Base-by-base conservation (phyloP, 2,797 vertebrate species). In the Acanthurus lineatus region DNA sequence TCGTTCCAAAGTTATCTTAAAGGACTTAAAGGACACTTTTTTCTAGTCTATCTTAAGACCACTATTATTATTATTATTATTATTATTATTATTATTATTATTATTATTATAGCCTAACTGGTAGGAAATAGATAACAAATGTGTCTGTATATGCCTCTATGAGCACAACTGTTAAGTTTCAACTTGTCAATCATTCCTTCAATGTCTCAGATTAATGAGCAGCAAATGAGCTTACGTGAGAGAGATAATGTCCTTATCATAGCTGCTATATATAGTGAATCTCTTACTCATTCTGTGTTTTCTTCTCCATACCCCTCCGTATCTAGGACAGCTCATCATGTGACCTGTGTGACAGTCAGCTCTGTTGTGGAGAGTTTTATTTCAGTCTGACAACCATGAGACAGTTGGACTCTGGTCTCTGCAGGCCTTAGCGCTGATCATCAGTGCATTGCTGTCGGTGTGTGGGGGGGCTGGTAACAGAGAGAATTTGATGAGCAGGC, bases 401-500 rank as follows among this genome's bases (percentile, higher is more conserved):
- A 76, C 70, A 56, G 61, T 69, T 73, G 45, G 65, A 70, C 75
- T 79, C 49, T 62, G 79, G 35, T 58, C 70, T 48, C 52, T 57
- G 62, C 65, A 1, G 70, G 73, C 65, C 83, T 88, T 32, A 49
- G 77, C 42, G 1, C 76, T 44, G 80, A 66, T 81, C 49, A 51
- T 68, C 59, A 75, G 47, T 79, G 77, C 81, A 64, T 64, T 83
- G 73, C 80, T 81, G 82, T 51, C 4, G 28, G 77, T 35, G 66
- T 47, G 71, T 61, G 56, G 58, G 35, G 22, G 11, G 25, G 57
- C 32, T 73, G 76, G 70, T 78, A 73, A 79, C 84, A 68, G 62
- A 72, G 74, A 91, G 90, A 94, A 93, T 93, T 81, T 91, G 91
- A 93, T 93, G 93, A 94, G 85, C 80, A 81, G 72, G 89, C 90